These are phyloP conservation scores for Esox lucius DNA, from an alignment of 2,797 vertebrate species.

Conservation along the genomic window DNA sequence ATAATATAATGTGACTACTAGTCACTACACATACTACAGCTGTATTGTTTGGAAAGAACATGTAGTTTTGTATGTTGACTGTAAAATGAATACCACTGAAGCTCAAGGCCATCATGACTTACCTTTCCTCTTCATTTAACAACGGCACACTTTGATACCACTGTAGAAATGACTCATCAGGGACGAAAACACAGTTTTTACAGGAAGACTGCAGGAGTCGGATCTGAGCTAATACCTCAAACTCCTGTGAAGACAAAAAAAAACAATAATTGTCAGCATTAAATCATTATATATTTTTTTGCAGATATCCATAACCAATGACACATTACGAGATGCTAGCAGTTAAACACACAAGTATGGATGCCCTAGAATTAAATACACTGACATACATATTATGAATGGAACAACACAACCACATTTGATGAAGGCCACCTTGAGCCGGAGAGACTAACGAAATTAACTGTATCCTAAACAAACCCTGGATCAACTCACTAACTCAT, in stretches of 20 bases:
- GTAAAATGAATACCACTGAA: not conserved
- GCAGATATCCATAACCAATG: not conserved
- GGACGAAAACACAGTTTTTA: conserved; percentile 78
- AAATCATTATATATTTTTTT: not conserved
- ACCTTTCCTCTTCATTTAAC: conserved; percentile 85
- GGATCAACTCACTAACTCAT: not conserved
- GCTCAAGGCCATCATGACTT: not conserved
- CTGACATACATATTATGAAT: not conserved
- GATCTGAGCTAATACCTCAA: conserved; percentile 89
- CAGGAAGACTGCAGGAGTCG: conserved; percentile 86
- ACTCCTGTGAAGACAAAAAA: conserved; percentile 77
- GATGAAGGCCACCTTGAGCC: not conserved
- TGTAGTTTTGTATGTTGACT: not conserved
- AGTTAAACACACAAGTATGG: not conserved
- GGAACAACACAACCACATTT: not conserved
- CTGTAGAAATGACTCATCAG: conserved; percentile 71
- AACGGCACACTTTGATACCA: conserved; percentile 84
- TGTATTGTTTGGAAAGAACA: not conserved
- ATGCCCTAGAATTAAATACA: not conserved
- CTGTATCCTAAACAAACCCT: not conserved
- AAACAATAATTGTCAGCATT: not conserved
- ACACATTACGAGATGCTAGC: not conserved
- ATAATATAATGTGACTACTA: not conserved
- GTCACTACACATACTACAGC: not conserved
- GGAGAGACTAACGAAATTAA: too few relatives aligned